A percentile compares a stretch with the other conserved stretches of the same genome.
phyloP scores from a whole-genome alignment of 2,113 vertebrate genomes.

The Chloebia gouldiae region DNA sequence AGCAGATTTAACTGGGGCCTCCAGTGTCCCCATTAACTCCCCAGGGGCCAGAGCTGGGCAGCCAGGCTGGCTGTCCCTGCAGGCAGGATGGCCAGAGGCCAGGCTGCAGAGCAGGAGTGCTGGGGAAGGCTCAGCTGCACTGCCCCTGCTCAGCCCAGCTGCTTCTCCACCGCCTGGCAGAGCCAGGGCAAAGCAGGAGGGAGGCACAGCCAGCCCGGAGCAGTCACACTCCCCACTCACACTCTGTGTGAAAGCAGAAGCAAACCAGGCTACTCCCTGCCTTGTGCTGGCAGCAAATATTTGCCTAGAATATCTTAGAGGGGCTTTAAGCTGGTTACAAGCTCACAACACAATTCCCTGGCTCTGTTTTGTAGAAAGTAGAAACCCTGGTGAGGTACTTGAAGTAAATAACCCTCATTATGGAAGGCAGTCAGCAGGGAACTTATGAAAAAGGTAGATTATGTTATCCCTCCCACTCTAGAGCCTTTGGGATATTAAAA shows the following conservation, averaged over 20 bases:
- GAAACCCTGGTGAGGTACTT: not conserved
- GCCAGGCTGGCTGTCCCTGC: not conserved
- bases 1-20: not conserved
- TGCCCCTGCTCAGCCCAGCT: not conserved
- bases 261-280: not conserved
- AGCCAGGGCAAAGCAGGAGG: not conserved
- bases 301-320: not conserved
- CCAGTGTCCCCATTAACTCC: not conserved
- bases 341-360: not conserved
- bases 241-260: fast-evolving
- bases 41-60: not conserved
- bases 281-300: not conserved
- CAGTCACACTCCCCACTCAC: not conserved
- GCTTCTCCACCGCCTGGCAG: not conserved
- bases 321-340: not conserved
- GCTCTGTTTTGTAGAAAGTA: not conserved
- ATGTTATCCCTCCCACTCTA: not conserved
- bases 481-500: not conserved
- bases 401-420: not conserved
- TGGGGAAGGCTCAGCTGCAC: not conserved
- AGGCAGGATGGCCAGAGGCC: not conserved
- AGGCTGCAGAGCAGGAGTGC: fast-evolving
- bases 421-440: not conserved
- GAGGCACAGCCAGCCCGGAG: not conserved
- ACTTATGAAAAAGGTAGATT: not conserved